A percentile compares a stretch with the other conserved stretches of the same genome.
Conservation (phyloP, 2,113 vertebrate genomes). For the Motacilla alba region DNA sequence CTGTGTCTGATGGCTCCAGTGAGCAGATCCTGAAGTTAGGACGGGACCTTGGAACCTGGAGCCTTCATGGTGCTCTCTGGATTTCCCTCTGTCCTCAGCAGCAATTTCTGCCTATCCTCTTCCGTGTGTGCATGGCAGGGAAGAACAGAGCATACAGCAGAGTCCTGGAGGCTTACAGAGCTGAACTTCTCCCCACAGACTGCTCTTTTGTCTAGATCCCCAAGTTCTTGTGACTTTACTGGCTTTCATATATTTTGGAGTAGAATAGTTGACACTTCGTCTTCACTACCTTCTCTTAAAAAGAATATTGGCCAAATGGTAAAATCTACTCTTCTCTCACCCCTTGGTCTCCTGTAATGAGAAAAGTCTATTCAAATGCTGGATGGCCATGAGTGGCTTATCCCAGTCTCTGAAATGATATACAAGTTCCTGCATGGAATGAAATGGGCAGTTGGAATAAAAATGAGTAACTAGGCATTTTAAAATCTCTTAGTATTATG, state of each 20-base stretch:
- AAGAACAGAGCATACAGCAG: not conserved
- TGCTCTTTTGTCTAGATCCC: not conserved
- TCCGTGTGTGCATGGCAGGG: not conserved
- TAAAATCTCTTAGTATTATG: not conserved
- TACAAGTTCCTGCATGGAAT: not conserved
- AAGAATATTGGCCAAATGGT: not conserved
- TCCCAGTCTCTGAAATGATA: not conserved
- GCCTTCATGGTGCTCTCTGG: not conserved
- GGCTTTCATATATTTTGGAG: not conserved
- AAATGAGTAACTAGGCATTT: not conserved
- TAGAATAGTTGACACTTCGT: not conserved
- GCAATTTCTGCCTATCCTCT: not conserved
- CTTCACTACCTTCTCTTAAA: not conserved
- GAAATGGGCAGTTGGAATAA: not conserved
- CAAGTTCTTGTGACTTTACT: not conserved
- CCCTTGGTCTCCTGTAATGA: not conserved
- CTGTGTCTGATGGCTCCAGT: not conserved
- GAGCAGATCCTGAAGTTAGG: not conserved
- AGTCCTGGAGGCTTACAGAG: not conserved
- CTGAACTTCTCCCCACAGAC: not conserved
- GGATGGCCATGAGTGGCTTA: not conserved
- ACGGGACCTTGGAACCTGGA: not conserved
- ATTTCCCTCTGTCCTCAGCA: not conserved
- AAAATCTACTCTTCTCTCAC: not conserved
- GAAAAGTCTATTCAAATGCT: not conserved